Evolutionary conservation across 2,797 vertebrate species (phyloP).

Genomic region (Crenichthys baileyi): DNA sequence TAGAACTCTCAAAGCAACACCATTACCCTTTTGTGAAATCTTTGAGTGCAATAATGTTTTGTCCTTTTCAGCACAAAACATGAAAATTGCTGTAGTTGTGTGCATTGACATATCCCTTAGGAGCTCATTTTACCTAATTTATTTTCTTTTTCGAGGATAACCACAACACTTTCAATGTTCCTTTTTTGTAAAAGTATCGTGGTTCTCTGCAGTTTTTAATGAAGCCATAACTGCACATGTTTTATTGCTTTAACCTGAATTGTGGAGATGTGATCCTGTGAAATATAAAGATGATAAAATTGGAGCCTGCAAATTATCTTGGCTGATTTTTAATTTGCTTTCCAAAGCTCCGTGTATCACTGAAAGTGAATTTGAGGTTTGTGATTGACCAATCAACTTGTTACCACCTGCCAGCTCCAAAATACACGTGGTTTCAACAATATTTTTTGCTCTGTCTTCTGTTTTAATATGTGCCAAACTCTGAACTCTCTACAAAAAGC

Average conservation of each 20-base stretch:
- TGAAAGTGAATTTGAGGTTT: slow-evolving; percentile 13
- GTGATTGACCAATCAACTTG: not conserved
- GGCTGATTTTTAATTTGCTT: not conserved
- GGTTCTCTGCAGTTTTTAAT: slow-evolving; percentile 3
- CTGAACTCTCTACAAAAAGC: not conserved
- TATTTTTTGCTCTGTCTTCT: slow-evolving; percentile 6
- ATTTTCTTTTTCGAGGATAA: slow-evolving; percentile 25
- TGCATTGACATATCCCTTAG: slow-evolving; percentile 31
- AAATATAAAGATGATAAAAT: not conserved
- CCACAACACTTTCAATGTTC: slow-evolving; percentile 20
- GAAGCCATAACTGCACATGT: slow-evolving; percentile 16
- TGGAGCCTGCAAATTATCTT: not conserved
- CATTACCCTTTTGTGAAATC: slow-evolving; percentile 32
- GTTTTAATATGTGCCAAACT: too few relatives aligned
- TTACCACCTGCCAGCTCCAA: not conserved
- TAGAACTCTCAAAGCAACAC: slow-evolving; percentile 9
- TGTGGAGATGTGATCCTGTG: not conserved
- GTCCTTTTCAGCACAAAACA: slow-evolving; percentile 37
- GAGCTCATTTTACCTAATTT: slow-evolving; percentile 37
- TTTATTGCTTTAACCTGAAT: not conserved
- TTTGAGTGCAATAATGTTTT: slow-evolving; percentile 64
- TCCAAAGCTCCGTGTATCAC: not conserved
- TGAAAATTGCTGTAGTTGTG: slow-evolving; percentile 44
- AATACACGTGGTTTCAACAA: slow-evolving; percentile 14
- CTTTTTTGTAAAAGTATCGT: not conserved